A percentile compares a stretch with the other conserved stretches of the same genome.
phyloP scores from a whole-genome alignment of 2,888 invertebrate species.

The Criorhina ranunculi region DNA sequence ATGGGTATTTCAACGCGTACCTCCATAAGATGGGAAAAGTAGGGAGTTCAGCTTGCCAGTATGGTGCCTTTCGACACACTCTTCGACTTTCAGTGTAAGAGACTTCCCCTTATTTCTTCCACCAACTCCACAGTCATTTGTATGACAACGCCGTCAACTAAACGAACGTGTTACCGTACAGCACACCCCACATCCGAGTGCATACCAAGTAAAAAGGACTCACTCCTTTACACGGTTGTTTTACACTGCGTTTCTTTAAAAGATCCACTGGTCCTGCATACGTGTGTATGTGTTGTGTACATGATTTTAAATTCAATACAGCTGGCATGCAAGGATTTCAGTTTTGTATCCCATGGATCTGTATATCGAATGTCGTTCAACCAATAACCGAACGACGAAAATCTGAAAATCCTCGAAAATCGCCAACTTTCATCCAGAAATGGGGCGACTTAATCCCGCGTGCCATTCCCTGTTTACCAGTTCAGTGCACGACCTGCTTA shows the following conservation, averaged over 20 bases:
- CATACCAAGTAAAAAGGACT: too few relatives aligned
- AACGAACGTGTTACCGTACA: too few relatives aligned
- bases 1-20: too few relatives aligned
- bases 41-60: too few relatives aligned
- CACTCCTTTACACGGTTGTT: not conserved
- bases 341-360: conserved; percentile 27
- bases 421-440: conserved; percentile 30
- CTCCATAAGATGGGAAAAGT: too few relatives aligned
- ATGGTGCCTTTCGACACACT: too few relatives aligned
- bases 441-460: conserved; percentile 22
- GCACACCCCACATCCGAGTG: not conserved
- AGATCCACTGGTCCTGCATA: not conserved
- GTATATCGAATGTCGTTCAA: not conserved
- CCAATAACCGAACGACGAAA: conserved; percentile 14
- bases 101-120: too few relatives aligned
- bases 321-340: conserved; percentile 25
- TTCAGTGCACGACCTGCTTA: conserved; percentile 35
- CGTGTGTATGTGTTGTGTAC: not conserved
- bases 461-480: too few relatives aligned
- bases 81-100: too few relatives aligned
- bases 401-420: conserved; percentile 58
- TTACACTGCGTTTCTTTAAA: not conserved
- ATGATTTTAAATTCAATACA: conserved; percentile 48
- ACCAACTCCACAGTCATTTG: too few relatives aligned
- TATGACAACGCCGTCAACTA: too few relatives aligned